Percentiles rank a stretch among this genome's conserved stretches.
Evolutionary conservation across 2,888 invertebrate genomes (phyloP).

Genomic region (Lasioglossum zephyrum): DNA sequence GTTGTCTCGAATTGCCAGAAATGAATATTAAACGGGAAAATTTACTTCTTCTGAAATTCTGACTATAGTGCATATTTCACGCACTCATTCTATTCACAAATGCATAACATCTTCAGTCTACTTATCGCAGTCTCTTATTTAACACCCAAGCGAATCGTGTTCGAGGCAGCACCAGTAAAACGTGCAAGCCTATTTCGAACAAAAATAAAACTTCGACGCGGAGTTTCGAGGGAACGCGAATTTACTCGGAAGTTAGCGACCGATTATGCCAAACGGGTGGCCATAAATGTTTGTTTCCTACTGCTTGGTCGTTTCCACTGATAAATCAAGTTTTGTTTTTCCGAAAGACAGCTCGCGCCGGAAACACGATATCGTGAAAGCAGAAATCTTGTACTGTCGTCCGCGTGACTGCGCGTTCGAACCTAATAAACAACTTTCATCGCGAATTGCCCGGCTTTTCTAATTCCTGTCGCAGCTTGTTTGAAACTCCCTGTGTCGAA

Average conservation of each 20-base stretch:
- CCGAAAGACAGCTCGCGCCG: neutral
- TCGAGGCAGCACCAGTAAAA: neutral
- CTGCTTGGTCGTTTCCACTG: neutral
- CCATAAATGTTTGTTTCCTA: neutral
- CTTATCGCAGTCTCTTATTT: neutral
- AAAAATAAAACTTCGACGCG: neutral
- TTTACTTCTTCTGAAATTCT: neutral
- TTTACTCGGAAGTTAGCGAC: neutral
- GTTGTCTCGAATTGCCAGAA: neutral
- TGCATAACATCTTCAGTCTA: neutral
- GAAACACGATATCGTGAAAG: neutral
- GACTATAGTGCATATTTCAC: neutral
- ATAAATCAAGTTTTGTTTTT: conserved; percentile 3
- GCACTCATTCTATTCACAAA: neutral
- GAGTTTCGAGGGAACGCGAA: neutral
- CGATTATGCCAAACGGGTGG: neutral
- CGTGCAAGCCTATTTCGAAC: neutral
- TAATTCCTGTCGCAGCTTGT: neutral
- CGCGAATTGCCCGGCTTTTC: conserved; percentile 8
- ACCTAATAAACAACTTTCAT: conserved; percentile 42
- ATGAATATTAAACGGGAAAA: neutral
- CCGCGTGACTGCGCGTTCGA: conserved; percentile 16
- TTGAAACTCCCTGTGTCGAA: neutral
- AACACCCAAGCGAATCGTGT: neutral
- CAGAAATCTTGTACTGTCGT: conserved; percentile 2